Base-by-base conservation (phyloP, 2,888 invertebrate genomes). In the Cryptocheilus praepositus region DNA sequence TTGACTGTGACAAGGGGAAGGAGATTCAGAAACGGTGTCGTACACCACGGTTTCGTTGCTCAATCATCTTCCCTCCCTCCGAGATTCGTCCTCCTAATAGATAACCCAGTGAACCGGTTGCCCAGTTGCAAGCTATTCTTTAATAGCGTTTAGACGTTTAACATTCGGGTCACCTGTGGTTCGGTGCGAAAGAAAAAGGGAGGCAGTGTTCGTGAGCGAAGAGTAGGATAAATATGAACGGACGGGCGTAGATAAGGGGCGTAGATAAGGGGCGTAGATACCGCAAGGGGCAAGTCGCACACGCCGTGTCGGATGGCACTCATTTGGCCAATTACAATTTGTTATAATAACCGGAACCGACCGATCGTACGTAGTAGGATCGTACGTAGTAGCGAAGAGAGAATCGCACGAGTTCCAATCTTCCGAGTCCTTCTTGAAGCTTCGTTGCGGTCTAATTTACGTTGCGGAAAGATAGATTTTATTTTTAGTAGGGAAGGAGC, bases 21-120 rank as follows among this genome's bases (percentile, higher is more conserved):
- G 49, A 49, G 59, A 22, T 54, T 15, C 49, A 63, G 65, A 60
- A 64, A 64, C 53, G 59, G 43, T 52, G 51, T 51, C 57, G 55
- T 13, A 19, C 25, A 22, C 52, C 60, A 22, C 22, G 49, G 53
- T 28, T 18, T 36, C 28, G 65, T 74, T 74, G 74, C 73, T 66
- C 71, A 74, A 74, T 54, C 60, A 16, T 19, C 53, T 21, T 53
- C 25, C 53, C 19, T 56, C 43, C 62, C 46, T 51, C 25, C 60
- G 16, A 64, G 73, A 77, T 8, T n/a, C 36, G 13, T 36, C n/a
- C 72, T 78, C 70, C 73, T 80, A 78, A 81, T 81, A 79, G 79
- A 74, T 79, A 80, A 79, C 81, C 81, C 71, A 80, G 74, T 81
- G 74, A 80, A 78, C 81, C 71, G 74, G 64, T 80, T 75, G 74